Evolutionary conservation across 1,140 invertebrate genomes (phyloP), one percentile per base, ranked within the genome.

Genomic region (Drosophila ohnishii): DNA sequence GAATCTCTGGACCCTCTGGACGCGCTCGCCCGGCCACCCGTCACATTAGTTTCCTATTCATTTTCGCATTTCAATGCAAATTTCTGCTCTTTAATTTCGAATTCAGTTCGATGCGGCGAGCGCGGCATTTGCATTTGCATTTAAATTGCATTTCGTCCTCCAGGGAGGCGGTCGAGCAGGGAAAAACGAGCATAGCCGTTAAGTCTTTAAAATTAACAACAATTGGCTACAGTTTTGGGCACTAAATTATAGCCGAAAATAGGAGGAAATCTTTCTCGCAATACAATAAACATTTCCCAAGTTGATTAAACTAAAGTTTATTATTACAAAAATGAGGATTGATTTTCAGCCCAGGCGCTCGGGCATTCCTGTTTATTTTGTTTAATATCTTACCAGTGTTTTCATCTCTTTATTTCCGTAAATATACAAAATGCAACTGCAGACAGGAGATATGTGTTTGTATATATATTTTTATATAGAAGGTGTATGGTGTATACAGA

Each of bases 11-110:
- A 56, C 58, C 65, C 71, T 83, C 71, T 83, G 64, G 71, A 44
- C 59, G 42, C 50, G 1, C 30, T 34, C 16, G 16, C 50, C 30
- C 39, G 16, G 5, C 9, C 40, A n/a, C 22, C 28, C 42, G 56
- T 44, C 78, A 79, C 72, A 84, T 80, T 88, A 87, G 84, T 86
- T 88, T 85, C 73, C 76, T 69, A 83, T 87, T 80, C 73, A 74
- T 50, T 80, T 66, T 82, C 64, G 59, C 81, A 85, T 74, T 85
- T 61, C 81, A 71, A 87, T 88, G 83, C 83, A 87, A 86, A 86
- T 87, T 81, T 72, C 45, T 80, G 83, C 71, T 82, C 63, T 83
- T 87, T 88, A 79, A 88, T 77, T 88, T 87, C 64, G 67, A 48
- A 88, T 86, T 86, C 79, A 75, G 78, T 81, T 78, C 82, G 65